These are phyloP conservation scores for Octomys mimax DNA, from an alignment of 2,797 vertebrate genomes.

Conservation along the genomic window DNA sequence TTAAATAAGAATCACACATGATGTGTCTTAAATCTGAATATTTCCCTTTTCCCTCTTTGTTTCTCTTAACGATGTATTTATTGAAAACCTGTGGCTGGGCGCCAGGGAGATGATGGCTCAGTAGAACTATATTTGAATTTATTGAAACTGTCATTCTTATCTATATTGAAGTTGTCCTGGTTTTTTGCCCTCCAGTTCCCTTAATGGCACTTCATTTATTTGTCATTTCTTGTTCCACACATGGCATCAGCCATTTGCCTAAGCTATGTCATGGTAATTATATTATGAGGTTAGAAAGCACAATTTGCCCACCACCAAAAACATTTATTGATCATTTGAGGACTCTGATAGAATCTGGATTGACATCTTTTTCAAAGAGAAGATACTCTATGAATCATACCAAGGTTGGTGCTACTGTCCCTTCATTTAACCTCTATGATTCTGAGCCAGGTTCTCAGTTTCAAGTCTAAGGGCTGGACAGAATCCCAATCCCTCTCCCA, in stretches of 20 bases:
- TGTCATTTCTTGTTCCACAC: background rate
- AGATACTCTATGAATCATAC: background rate
- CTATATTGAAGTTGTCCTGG: background rate
- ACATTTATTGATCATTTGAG: background rate
- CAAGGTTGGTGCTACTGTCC: background rate
- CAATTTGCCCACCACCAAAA: background rate
- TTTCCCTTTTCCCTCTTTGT: background rate
- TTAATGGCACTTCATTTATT: background rate
- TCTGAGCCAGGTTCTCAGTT: too few species aligned
- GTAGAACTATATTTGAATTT: background rate
- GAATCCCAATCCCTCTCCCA: background rate
- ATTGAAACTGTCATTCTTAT: background rate
- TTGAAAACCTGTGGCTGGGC: background rate
- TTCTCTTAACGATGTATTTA: background rate
- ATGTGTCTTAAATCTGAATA: background rate
- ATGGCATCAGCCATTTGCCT: background rate
- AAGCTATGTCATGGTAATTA: background rate
- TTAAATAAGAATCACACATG: background rate
- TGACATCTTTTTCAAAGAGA: background rate
- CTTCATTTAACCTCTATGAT: background rate
- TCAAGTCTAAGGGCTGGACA: background rate
- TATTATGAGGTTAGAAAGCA: background rate
- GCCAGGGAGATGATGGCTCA: too few species aligned
- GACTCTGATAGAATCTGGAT: background rate
- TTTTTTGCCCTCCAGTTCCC: background rate